A percentile compares a stretch with the other conserved stretches of the same genome.
These are phyloP conservation scores for Pterostichus madidus DNA, from an alignment of 2,888 invertebrate species.

Conservation along the genomic window DNA sequence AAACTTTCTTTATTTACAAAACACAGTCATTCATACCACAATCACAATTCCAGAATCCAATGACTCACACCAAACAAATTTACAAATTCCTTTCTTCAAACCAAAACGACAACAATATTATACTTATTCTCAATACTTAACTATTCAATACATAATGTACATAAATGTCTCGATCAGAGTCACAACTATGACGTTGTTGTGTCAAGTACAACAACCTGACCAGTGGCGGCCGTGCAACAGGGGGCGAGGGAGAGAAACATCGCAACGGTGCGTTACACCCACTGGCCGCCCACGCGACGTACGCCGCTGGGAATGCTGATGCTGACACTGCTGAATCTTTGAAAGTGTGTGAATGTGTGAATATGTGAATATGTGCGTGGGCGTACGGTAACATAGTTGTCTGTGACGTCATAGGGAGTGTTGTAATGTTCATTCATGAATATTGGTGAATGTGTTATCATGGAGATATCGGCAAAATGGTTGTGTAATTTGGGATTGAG, in stretches of 20 bases:
- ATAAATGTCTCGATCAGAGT: slow-evolving; percentile 7
- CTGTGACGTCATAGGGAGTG: slow-evolving; percentile 32
- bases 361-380: slow-evolving; percentile 23
- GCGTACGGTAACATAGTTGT: slow-evolving; percentile 5
- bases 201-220: slow-evolving; percentile 32
- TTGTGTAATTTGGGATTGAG: no score
- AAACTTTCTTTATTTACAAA: no score
- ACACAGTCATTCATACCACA: no score
- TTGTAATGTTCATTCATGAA: slow-evolving; percentile 18
- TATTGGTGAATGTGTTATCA: slow-evolving; percentile 15
- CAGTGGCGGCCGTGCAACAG: not conserved
- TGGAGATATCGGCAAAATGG: slow-evolving; percentile 12
- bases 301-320: slow-evolving; percentile 43
- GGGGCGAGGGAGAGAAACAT: not conserved
- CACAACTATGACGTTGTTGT: not conserved
- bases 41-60: no score
- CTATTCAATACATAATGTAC: slow-evolving; percentile 10
- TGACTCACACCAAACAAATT: no score
- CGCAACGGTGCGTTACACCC: slow-evolving; percentile 35
- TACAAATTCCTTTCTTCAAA: no score
- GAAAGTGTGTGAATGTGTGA: slow-evolving; percentile 20
- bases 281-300: slow-evolving; percentile 20
- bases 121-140: slow-evolving; percentile 13
- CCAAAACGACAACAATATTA: no score
- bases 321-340: slow-evolving; percentile 10